phyloP scores from a whole-genome alignment of 2,113 vertebrate species.

The Ardeotis arabs region DNA sequence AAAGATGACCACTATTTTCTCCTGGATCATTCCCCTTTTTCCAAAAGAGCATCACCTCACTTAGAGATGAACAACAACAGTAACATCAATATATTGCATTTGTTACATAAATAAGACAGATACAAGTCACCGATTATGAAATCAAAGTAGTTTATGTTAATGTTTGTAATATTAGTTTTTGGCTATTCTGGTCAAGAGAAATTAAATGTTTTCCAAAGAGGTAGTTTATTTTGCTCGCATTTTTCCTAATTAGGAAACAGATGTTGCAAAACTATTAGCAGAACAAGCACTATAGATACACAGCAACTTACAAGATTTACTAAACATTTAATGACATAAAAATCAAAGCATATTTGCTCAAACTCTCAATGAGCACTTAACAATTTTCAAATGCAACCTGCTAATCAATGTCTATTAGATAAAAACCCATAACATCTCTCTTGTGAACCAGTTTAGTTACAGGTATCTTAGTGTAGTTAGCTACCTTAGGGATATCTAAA shows the following conservation, averaged over 20 bases:
- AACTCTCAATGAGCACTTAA: neutral
- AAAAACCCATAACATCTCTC: neutral
- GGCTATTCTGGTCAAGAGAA: neutral
- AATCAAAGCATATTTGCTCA: neutral
- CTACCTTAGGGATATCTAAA: neutral
- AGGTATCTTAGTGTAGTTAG: neutral
- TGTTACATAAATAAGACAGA: neutral
- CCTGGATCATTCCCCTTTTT: neutral
- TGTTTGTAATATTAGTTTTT: neutral
- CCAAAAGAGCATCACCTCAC: neutral
- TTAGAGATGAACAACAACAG: neutral
- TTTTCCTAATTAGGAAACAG: conserved; percentile 22
- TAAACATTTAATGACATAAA: neutral
- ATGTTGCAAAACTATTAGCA: conserved; percentile 1
- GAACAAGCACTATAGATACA: neutral
- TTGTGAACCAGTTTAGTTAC: neutral
- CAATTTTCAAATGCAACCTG: neutral
- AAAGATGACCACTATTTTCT: neutral
- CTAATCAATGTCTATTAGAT: neutral
- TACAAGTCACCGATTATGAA: neutral
- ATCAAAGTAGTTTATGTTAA: neutral
- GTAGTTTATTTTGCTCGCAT: neutral
- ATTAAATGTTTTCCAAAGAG: neutral
- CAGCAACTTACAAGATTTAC: neutral
- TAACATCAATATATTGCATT: neutral